A percentile compares a stretch with the other conserved stretches of the same genome.
Conservation (phyloP, 1,140 invertebrate genomes). For the Campoletis sonorensis region DNA sequence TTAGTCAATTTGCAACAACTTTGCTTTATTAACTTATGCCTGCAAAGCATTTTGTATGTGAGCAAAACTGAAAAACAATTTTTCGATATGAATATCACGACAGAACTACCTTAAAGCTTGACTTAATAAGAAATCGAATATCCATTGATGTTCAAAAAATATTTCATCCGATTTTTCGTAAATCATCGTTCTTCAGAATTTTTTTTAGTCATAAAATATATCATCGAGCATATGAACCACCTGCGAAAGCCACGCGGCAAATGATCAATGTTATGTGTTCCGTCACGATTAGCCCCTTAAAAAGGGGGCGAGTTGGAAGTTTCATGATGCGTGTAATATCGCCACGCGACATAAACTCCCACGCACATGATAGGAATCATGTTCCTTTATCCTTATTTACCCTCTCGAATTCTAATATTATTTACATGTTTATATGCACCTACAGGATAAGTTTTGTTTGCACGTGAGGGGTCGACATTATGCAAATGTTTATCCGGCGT, state of each 20-base stretch:
- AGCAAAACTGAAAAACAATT: too few species aligned
- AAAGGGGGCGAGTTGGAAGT: background rate
- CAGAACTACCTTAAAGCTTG: too few species aligned
- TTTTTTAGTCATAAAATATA: background rate
- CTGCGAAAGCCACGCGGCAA: conserved; percentile 34
- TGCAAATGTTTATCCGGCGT: conserved; percentile 62
- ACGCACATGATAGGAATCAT: conserved; percentile 38
- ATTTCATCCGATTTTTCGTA: background rate
- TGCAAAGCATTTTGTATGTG: too few species aligned
- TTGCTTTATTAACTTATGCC: too few species aligned
- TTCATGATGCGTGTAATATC: conserved; percentile 52
- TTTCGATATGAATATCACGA: too few species aligned
- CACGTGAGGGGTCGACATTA: conserved; percentile 42
- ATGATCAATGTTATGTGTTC: conserved; percentile 26
- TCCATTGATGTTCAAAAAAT: too few species aligned
- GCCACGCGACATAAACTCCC: conserved; percentile 53
- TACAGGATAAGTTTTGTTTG: background rate
- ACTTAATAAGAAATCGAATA: too few species aligned
- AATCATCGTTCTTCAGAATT: background rate
- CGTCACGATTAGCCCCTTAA: background rate
- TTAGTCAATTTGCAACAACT: too few species aligned
- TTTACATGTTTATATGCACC: background rate
- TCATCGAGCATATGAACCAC: conserved; percentile 13
- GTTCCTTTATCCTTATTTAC: background rate
- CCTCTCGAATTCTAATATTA: background rate